A percentile compares a stretch with the other conserved stretches of the same genome.
These are phyloP conservation scores for Ageneiosus marmoratus DNA, from an alignment of 2,113 vertebrate species.

Conservation along the genomic window DNA sequence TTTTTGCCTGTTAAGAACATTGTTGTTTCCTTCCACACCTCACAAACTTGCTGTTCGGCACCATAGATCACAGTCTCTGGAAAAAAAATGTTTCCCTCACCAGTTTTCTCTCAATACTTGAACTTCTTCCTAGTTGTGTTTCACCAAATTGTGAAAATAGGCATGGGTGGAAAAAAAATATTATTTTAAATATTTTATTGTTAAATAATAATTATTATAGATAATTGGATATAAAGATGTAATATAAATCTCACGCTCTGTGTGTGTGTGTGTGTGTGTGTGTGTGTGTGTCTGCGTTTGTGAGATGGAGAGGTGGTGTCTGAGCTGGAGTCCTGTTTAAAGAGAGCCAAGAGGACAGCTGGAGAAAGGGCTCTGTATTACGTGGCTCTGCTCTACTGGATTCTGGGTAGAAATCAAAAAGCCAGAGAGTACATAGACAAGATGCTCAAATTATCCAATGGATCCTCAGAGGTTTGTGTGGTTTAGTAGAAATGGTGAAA, in stretches of 20 bases:
- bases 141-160: not conserved
- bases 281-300: not conserved
- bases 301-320: conserved; percentile 60
- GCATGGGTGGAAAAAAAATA: not conserved
- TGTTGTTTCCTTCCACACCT: not conserved
- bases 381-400: conserved; percentile 65
- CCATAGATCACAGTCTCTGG: not conserved
- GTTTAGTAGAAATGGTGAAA: not conserved
- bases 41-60: not conserved
- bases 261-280: not conserved
- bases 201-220: not conserved
- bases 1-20: not conserved
- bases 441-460: conserved; percentile 60
- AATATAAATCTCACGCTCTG: too few species aligned
- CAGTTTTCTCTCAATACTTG: not conserved
- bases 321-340: conserved; percentile 66
- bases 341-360: conserved; percentile 54
- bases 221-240: not conserved
- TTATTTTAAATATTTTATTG: too few species aligned
- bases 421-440: conserved; percentile 67
- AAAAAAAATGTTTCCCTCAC: too few species aligned
- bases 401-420: conserved; percentile 61
- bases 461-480: conserved; percentile 57
- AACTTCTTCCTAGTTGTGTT: not conserved
- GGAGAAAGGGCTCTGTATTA: conserved; percentile 58